Conservation (phyloP, 92 coral and sea anemone genomes). For the Chrysogorgia sp. region DNA sequence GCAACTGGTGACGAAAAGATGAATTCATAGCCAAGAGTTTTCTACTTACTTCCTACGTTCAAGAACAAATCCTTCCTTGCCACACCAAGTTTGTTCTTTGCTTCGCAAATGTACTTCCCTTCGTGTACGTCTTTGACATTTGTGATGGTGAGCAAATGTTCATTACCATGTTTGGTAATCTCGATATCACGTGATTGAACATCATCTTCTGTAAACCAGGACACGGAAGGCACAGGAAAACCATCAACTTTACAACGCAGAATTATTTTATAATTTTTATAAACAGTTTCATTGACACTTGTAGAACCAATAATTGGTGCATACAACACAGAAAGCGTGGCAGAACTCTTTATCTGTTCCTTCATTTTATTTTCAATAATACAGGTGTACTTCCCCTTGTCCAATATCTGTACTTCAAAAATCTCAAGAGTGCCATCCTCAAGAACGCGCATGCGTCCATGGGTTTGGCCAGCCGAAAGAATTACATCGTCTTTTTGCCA, state of each 20-base stretch:
- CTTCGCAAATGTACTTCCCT: slow-evolving; percentile 33
- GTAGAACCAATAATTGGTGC: slow-evolving; percentile 21
- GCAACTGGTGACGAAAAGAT: too few species aligned
- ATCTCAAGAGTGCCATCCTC: slow-evolving; percentile 37
- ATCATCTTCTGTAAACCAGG: slow-evolving; percentile 37
- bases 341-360: neutral
- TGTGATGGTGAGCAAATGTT: slow-evolving; percentile 17
- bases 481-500: slow-evolving; percentile 16
- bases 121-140: slow-evolving; percentile 5
- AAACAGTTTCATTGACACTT: slow-evolving; percentile 16
- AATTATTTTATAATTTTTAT: neutral
- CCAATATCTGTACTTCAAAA: slow-evolving; percentile 7
- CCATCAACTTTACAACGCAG: slow-evolving; percentile 33
- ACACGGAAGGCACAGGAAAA: slow-evolving; percentile 24
- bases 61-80: slow-evolving; percentile 30
- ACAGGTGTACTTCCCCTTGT: slow-evolving; percentile 24
- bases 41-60: slow-evolving; percentile 11
- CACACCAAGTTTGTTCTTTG: slow-evolving; percentile 24
- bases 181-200: slow-evolving; percentile 4
- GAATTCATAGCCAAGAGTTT: neutral
- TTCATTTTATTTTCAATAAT: slow-evolving; percentile 27
- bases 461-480: neutral
- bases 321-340: slow-evolving; percentile 14
- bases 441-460: slow-evolving; percentile 21
- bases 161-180: neutral